Evolutionary conservation across 1,140 invertebrate genomes (phyloP), one percentile per base, ranked within the genome.

Genomic region (Drosophila ambigua): DNA sequence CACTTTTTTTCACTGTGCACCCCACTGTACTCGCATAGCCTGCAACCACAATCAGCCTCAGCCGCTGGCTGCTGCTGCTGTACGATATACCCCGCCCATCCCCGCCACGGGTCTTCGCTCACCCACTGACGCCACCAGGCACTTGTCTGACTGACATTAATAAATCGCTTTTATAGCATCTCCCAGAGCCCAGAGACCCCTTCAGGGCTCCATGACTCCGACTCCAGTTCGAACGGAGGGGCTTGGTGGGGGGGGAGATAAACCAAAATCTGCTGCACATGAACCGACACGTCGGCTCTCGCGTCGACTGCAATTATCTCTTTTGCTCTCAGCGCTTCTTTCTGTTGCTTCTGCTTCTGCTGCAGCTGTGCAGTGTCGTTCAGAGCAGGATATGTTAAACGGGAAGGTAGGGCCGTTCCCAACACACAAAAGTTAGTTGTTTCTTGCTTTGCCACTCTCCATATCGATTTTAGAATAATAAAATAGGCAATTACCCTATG

Each of bases 61-160:
- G 46, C 20, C 16, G 20, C 2, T 24, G 59, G 35, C 0, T 39
- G 46, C 16, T 44, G 50, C 52, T 55, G 31, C 16, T 39, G 48
- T 63, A 52, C 54, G 59, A 44, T 53, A 52, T 59, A 26, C n/a
- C 57, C 43, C 16, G 28, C 16, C 41, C 16, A 13, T 49, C 41
- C 49, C 24, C 49, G 28, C 54, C 54, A 24, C 24, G 50, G 23
- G 23, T 45, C 31, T 28, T 16, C 54, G 15, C 68, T 59, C 61
- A 73, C 50, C 59, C 62, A 48, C 73, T 57, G 63, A 84, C 77
- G 72, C 79, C 83, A 78, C 61, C 74, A 74, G 75, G 69, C 83
- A 88, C 83, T 87, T 87, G 79, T 85, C 82, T 82, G 82, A 78
- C 83, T 88, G 83, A 87, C 83, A 83, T 87, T 88, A 87, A 87